Base-by-base conservation (phyloP, 1,140 invertebrate genomes). In the Patella vulgata region DNA sequence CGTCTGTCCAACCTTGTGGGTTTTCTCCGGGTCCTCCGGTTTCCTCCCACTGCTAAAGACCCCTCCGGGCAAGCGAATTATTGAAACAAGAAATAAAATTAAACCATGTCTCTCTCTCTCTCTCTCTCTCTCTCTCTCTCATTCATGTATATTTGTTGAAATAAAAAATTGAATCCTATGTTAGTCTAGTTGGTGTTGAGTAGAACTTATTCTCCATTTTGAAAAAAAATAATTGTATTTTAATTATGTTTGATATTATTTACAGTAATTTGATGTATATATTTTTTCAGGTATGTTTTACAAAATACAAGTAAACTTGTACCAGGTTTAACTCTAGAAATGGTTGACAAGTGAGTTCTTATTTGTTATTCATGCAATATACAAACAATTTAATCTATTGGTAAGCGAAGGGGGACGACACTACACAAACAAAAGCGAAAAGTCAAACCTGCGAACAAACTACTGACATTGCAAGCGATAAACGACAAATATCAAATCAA, bases 301-400 rank as follows among this genome's bases (percentile, higher is more conserved):
- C 91, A 95, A 81, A 92, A 90, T 74, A 91, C 90, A 46, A 88
- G 91, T 23, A 91, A 91, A 82, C 86, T 96, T 74, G 90, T 94
- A 58, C 91, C 93, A 47, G 89, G 90, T 72, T 87, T 95, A 52
- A 90, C 89, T 8, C 85, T 91, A 70, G 94, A 97, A 66, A 86
- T 93, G 64, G 92, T 97, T 58, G 95, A 97, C 76, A 94, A 93
- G 93, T 94, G 84, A 88, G 89, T 87, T 25, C 4, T 42, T 14
- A n/a, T 28, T 25, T 23, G 17, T 46, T 51, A 17, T n/a, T 25
- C 43, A 28, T 0, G 27, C 36, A 30, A 5, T 19, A 44, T 11
- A 44, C 23, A 44, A 6, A 3, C 11, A n/a, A 9, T 2, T 44
- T 44, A n/a, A n/a, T n/a, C n/a, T n/a, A n/a, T n/a, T n/a, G n/a